Evolutionary conservation across 2,113 vertebrate species (phyloP).

Genomic region (Theropithecus gelada): DNA sequence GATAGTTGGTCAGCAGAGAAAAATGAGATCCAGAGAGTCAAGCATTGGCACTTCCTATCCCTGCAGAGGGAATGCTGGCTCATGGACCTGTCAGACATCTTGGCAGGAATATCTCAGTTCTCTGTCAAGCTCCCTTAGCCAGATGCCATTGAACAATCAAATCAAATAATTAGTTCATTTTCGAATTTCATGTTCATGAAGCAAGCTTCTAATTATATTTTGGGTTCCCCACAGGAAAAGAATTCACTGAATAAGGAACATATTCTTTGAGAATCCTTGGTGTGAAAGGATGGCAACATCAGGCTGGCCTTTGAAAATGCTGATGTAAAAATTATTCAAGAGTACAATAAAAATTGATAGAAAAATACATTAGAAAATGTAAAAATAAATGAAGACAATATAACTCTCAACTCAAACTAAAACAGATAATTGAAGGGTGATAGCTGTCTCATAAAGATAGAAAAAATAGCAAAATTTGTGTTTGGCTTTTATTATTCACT

Average conservation of each 20-base stretch:
- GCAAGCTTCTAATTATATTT: constrained; percentile 39
- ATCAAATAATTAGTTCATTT: constrained; percentile 38
- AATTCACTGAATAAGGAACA: background rate
- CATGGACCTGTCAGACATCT: background rate
- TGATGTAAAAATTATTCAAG: background rate
- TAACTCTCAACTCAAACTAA: background rate
- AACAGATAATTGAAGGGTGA: background rate
- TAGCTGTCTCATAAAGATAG: background rate
- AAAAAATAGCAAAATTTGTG: background rate
- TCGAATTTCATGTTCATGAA: constrained; percentile 29
- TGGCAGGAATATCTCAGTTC: background rate
- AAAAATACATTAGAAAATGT: background rate
- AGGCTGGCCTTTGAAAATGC: constrained; percentile 2
- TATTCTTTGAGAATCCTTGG: background rate
- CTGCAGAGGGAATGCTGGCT: background rate
- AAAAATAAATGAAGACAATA: background rate
- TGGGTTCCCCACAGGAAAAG: background rate
- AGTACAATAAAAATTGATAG: background rate
- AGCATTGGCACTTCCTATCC: background rate
- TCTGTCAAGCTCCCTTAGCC: background rate
- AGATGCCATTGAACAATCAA: background rate
- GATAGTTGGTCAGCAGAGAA: background rate
- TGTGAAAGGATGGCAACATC: background rate
- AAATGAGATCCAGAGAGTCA: background rate
- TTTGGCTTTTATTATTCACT: background rate